Evolutionary conservation across 1,140 invertebrate species (phyloP), one percentile per base, ranked within the genome.

Genomic region (Bombus huntii): DNA sequence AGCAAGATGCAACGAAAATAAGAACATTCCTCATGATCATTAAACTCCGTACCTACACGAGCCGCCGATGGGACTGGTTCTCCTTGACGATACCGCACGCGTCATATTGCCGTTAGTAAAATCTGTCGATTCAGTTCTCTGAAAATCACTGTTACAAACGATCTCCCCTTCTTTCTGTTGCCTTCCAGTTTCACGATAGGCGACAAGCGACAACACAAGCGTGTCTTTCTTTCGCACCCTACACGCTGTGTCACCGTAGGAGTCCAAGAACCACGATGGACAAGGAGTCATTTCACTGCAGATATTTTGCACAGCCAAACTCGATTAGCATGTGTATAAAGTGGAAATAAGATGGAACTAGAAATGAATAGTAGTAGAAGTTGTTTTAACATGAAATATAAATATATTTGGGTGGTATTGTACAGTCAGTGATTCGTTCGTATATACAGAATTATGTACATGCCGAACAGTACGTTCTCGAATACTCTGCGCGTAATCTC

Each of bases 371-470:
- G 68, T 87, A 84, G 47, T 53, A 57, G 66, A 79, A 75, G 53
- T 90, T 85, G 75, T 90, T 90, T 91, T 92, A 92, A 92, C 92
- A 92, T 92, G 92, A 92, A 92, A 92, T 92, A 92, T 92, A 92
- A 92, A 92, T 92, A 92, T 92, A 92, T 92, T 92, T 92, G 88
- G 90, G 92, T 92, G 90, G 82, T 92, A 92, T 92, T 92, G 90
- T 92, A 92, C 92, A 92, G 91, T 92, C 92, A 92, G 91, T 92
- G 92, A 90, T 92, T 92, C 88, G 86, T 91, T 90, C 90, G 88
- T 92, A 92, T 92, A 92, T 92, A 92, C 92, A 92, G 90, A 91
- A 84, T 77, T 92, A 92, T 92, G 85, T 92, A 92, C 92, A 92
- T 86, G 88, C 88, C 85, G 89, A 90, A 91, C 84, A 91, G 87